A percentile compares a stretch with the other conserved stretches of the same genome.
phyloP scores from a whole-genome alignment of 2,797 vertebrate species.

The Rhinophrynus dorsalis region DNA sequence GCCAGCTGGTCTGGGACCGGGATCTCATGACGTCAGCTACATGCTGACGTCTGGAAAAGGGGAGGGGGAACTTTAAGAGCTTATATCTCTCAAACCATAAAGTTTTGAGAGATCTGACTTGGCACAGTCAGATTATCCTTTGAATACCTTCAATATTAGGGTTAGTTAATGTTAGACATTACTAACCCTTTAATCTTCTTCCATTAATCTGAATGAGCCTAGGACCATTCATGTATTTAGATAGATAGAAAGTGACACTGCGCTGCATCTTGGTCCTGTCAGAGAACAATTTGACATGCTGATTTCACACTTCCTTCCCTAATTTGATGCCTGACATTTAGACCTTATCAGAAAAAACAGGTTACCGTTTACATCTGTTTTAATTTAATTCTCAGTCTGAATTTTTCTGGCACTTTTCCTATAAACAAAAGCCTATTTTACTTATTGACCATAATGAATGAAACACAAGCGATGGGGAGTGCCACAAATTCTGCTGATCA shows the following conservation, averaged over 20 bases:
- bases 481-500: neutral
- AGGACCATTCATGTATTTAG: neutral
- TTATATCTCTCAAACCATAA: too few species aligned
- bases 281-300: neutral
- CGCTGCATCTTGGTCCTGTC: neutral
- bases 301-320: neutral
- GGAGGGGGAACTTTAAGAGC: too few species aligned
- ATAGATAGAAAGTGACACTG: neutral
- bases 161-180: too few species aligned
- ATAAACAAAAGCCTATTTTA: slow-evolving; percentile 33
- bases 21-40: too few species aligned
- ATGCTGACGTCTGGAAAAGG: too few species aligned
- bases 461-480: slow-evolving; percentile 1
- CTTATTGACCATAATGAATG: neutral
- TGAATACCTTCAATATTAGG: too few species aligned
- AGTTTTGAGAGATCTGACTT: too few species aligned
- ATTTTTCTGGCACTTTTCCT: slow-evolving; percentile 4
- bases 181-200: too few species aligned
- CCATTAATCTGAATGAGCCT: too few species aligned
- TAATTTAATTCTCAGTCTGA: slow-evolving; percentile 13
- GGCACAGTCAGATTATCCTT: too few species aligned
- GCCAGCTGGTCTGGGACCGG: too few species aligned
- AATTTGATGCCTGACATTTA: slow-evolving; percentile 10
- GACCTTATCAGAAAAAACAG: slow-evolving; percentile 14
- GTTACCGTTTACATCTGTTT: slow-evolving; percentile 39